These are phyloP conservation scores for Ctenodactylus gundi DNA, from an alignment of 2,113 vertebrate genomes.

Conservation along the genomic window DNA sequence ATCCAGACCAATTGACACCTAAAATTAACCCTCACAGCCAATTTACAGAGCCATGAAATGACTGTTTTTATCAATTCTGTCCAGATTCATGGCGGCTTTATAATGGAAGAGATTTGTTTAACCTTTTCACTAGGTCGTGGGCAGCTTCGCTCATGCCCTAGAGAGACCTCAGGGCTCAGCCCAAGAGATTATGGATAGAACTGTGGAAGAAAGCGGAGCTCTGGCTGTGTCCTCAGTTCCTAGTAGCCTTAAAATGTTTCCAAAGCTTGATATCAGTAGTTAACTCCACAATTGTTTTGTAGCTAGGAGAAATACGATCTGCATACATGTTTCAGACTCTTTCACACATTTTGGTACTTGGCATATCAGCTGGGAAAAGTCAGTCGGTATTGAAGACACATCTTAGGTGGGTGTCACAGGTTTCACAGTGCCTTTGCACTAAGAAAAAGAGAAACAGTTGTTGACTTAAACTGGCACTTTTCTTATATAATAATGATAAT, in stretches of 20 bases:
- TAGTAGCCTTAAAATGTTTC: not conserved
- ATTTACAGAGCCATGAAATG: not conserved
- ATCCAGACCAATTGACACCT: not conserved
- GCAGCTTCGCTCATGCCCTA: not conserved
- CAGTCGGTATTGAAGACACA: not conserved
- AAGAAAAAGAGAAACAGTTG: not conserved
- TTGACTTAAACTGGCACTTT: not conserved
- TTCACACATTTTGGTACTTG: not conserved
- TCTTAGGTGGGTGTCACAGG: not conserved
- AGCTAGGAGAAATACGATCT: not conserved
- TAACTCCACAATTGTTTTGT: not conserved
- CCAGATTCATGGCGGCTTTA: not conserved
- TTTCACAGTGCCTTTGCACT: not conserved
- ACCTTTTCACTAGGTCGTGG: not conserved
- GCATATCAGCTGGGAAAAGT: not conserved
- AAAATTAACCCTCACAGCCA: not conserved
- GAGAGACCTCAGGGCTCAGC: not conserved
- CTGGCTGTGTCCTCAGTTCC: not conserved
- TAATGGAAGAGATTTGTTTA: not conserved
- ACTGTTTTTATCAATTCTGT: not conserved
- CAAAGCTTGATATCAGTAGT: not conserved
- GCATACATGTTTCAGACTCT: not conserved
- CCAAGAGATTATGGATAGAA: not conserved
- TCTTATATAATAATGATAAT: not conserved
- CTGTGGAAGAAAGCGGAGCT: not conserved